Conservation (phyloP, 64 coral and sea anemone species). For the Porites lutea region DNA sequence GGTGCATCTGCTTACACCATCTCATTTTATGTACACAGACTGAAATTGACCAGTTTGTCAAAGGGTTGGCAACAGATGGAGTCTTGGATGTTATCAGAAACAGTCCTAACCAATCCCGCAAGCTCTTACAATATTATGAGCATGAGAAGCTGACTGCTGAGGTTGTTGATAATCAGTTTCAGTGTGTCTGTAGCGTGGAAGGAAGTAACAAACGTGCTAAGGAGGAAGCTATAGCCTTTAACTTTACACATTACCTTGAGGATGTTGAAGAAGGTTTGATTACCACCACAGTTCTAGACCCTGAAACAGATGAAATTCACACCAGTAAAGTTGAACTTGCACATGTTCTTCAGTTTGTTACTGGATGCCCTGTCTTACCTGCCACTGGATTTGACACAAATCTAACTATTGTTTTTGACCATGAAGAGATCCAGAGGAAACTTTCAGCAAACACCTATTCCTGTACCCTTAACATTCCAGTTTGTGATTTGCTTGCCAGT, state of each 20-base stretch:
- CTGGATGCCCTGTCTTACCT: slow-evolving; percentile 65
- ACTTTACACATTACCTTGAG: slow-evolving; percentile 70
- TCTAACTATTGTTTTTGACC: slow-evolving; percentile 60
- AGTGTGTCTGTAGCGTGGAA: slow-evolving; percentile 28
- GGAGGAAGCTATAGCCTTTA: slow-evolving; percentile 69
- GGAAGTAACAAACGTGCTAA: slow-evolving; percentile 65
- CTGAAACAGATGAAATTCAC: slow-evolving; percentile 43
- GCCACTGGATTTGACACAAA: slow-evolving; percentile 65
- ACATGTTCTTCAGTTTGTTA: slow-evolving; percentile 75
- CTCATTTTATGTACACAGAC: slow-evolving; percentile 58
- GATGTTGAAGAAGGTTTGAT: slow-evolving; percentile 60
- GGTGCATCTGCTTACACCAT: slow-evolving; percentile 63
- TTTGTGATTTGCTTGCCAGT: slow-evolving; percentile 46
- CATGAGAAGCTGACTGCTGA: slow-evolving; percentile 68
- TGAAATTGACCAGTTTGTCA: slow-evolving; percentile 75
- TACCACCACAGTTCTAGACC: slow-evolving; percentile 43
- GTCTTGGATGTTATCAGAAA: slow-evolving; percentile 68
- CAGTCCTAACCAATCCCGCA: slow-evolving; percentile 54
- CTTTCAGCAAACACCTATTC: slow-evolving; percentile 75
- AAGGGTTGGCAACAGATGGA: slow-evolving; percentile 55
- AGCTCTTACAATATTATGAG: slow-evolving; percentile 19
- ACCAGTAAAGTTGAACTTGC: slow-evolving; percentile 36
- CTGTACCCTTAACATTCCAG: slow-evolving; percentile 57
- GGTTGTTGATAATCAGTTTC: slow-evolving; percentile 60
- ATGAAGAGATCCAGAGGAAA: slow-evolving; percentile 56